These are phyloP conservation scores for Cuculus canorus DNA, from an alignment of 2,797 vertebrate species.

Conservation along the genomic window DNA sequence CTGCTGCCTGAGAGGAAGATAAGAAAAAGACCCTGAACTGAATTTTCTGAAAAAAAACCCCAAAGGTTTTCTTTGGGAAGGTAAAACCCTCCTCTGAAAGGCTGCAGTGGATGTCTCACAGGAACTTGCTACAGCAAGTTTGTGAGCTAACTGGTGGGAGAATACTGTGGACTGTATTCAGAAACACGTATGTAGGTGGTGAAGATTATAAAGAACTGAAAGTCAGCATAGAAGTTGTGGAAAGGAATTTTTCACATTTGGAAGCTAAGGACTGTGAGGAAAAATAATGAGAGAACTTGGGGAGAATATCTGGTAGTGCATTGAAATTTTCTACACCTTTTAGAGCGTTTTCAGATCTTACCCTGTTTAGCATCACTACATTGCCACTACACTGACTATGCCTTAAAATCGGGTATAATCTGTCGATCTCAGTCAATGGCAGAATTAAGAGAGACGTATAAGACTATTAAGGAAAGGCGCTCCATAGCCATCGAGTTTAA, in stretches of 20 bases:
- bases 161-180: not conserved
- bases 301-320: not conserved
- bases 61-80: not conserved
- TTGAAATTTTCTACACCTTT: not conserved
- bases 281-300: not conserved
- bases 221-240: not conserved
- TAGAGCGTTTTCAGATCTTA: not conserved
- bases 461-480: not conserved
- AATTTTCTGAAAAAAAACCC: not conserved
- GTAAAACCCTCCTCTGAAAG: not conserved
- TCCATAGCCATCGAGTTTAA: not conserved
- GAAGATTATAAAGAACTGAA: not conserved
- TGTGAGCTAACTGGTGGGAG: not conserved
- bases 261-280: not conserved
- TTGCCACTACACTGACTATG: not conserved
- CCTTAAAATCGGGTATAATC: not conserved
- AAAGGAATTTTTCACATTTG: not conserved
- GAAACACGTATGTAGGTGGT: accelerated
- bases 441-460: not conserved
- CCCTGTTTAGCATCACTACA: not conserved
- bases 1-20: not conserved
- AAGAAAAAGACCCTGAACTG: not conserved
- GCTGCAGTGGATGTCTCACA: not conserved
- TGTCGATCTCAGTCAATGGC: not conserved
- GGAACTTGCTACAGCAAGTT: not conserved